phyloP scores from a whole-genome alignment of 2,888 invertebrate species.

The Bimastos eiseni region DNA sequence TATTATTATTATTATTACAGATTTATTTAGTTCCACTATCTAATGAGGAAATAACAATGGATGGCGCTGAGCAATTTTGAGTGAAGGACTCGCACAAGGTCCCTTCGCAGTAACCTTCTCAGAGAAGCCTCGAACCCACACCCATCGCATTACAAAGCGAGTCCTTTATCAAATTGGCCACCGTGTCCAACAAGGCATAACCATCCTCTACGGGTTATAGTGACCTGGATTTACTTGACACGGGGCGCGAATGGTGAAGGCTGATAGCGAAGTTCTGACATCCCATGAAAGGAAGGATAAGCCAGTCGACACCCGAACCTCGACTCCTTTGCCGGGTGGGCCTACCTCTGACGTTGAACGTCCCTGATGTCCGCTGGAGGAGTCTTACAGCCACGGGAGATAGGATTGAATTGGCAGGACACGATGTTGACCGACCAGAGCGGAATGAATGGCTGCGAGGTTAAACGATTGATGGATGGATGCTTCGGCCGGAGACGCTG shows the following conservation, averaged over 20 bases:
- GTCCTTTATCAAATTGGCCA: too few species aligned
- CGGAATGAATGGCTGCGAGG: background rate
- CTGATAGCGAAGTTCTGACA: background rate
- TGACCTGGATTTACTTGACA: background rate
- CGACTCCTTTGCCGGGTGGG: background rate
- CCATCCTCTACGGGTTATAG: background rate
- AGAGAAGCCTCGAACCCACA: too few species aligned
- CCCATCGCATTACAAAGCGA: too few species aligned
- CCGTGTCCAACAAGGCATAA: too few species aligned
- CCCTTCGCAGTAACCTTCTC: too few species aligned
- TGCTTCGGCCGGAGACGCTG: background rate
- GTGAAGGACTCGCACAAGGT: too few species aligned
- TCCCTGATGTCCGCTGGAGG: background rate
- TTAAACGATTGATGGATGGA: slow-evolving; percentile 13
- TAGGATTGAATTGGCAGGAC: background rate
- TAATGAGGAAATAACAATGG: too few species aligned
- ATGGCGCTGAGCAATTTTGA: too few species aligned
- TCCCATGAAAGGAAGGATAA: background rate
- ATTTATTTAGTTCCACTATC: too few species aligned
- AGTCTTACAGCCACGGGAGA: background rate
- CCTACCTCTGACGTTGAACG: background rate
- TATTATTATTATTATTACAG: too few species aligned
- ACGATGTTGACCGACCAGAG: background rate
- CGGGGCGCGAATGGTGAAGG: background rate
- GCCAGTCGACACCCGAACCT: background rate